Evolutionary conservation across 2,113 vertebrate genomes (phyloP).

Genomic region (Vombatus ursinus): DNA sequence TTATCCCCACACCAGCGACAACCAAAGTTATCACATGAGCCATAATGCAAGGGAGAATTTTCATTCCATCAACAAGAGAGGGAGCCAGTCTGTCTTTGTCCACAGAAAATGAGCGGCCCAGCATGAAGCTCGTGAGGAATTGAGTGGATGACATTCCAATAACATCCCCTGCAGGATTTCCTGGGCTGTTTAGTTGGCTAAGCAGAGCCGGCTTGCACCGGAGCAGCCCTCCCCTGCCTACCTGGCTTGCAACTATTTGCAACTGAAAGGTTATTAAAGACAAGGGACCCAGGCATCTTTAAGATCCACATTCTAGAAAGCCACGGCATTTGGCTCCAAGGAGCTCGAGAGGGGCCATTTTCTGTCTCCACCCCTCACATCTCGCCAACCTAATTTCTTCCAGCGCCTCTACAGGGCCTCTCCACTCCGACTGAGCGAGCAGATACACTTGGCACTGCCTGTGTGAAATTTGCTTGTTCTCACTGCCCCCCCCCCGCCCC

Average conservation of each 20-base stretch:
- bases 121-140: slow-evolving; percentile 55
- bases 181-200: slow-evolving; percentile 49
- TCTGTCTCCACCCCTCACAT: background rate
- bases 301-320: slow-evolving; percentile 62
- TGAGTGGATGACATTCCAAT: background rate
- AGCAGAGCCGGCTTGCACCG: slow-evolving; percentile 62
- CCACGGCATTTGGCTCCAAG: slow-evolving; percentile 46
- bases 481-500: no score
- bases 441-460: background rate
- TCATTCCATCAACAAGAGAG: slow-evolving; percentile 64
- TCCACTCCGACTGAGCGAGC: background rate
- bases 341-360: slow-evolving; percentile 37
- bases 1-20: slow-evolving; percentile 53
- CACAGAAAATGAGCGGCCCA: slow-evolving; percentile 70
- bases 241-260: slow-evolving; percentile 15
- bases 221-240: slow-evolving; percentile 27
- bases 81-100: slow-evolving; percentile 75
- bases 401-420: slow-evolving; percentile 29
- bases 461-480: background rate
- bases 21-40: slow-evolving; percentile 63
- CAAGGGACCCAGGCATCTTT: slow-evolving; percentile 71
- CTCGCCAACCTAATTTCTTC: slow-evolving; percentile 30
- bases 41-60: slow-evolving; percentile 63
- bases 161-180: slow-evolving; percentile 60
- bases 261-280: slow-evolving; percentile 68